Base-by-base conservation (phyloP, 1,140 invertebrate species). In the Rhagoletis pomonella region DNA sequence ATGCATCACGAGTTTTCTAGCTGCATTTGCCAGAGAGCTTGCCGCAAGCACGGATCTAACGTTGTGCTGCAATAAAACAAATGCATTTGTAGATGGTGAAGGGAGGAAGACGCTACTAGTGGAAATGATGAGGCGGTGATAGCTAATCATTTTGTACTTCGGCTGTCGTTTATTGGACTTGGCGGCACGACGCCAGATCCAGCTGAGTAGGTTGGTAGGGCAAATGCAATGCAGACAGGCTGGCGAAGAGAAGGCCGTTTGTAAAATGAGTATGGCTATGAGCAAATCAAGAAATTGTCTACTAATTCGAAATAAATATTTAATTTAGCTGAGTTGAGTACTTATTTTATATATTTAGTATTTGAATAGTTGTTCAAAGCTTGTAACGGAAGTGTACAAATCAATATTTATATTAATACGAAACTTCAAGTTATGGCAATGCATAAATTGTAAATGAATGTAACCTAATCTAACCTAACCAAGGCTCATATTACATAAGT, bases 1-100 rank as follows among this genome's bases (percentile, higher is more conserved):
- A 87, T 87, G 65, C 86, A 58, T 65, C 86, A 87, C 86, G 86
- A 87, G 69, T 62, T 77, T 39, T 77, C 29, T 77, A 50, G 14
- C 81, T 58, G 7, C 50, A 59, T 85, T 77, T 77, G 12, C 73
- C 17, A 39, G 5, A 77, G 9, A 3, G 7, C 73, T 77, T 47
- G 47, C 42, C 42, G 17, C 19, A 6, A 17, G 39, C 17, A 42
- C 44, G 58, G 58, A 59, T 14, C 29, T 6, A 55, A 19, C 73
- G 55, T 19, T 81, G 50, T 55, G 50, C 44, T 55, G 47, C 47
- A 50, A 58, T 81, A 81, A 81, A 81, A 81, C 19, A 10, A 81
- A 19, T 47, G 39, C 12, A 4, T 73, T 73, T 47, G 39, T 67
- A 4, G 29, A 3, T 73, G 64, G 5, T 67, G n/a, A 6, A 67